Conservation (phyloP, 2,113 vertebrate species). For the Sporophila hypoxantha region DNA sequence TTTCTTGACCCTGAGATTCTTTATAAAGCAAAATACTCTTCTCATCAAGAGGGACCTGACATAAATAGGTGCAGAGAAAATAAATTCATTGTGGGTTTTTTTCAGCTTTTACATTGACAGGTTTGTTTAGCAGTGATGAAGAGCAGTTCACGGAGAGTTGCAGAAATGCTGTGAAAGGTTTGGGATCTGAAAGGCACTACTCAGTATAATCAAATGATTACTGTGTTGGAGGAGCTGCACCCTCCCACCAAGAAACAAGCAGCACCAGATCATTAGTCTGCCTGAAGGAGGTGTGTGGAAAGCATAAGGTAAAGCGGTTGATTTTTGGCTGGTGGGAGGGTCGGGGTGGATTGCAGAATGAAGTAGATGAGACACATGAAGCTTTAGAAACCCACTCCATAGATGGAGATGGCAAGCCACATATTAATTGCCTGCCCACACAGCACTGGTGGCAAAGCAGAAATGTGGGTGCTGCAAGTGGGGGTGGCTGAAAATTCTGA, state of each 20-base stretch:
- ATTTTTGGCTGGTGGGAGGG: constrained; percentile 36
- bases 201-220: not conserved
- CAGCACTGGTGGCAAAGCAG: constrained; percentile 2
- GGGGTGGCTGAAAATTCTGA: not conserved
- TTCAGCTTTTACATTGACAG: not conserved
- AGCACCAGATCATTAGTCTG: constrained; percentile 25
- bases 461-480: not conserved
- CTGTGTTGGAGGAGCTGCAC: constrained; percentile 4
- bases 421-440: constrained; percentile 39
- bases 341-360: constrained; percentile 44
- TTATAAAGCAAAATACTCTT: not conserved
- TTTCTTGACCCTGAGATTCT: not conserved
- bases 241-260: constrained; percentile 25
- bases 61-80: not conserved
- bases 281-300: constrained; percentile 26
- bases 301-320: constrained; percentile 12
- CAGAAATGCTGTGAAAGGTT: not conserved
- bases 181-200: not conserved
- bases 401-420: constrained; percentile 26
- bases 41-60: not conserved
- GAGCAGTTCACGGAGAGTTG: not conserved
- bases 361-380: constrained; percentile 36
- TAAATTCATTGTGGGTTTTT: accelerated
- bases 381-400: constrained; percentile 19
- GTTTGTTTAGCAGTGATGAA: not conserved